Conservation (phyloP, 2,888 invertebrate genomes). For the Thymelicus acteon region DNA sequence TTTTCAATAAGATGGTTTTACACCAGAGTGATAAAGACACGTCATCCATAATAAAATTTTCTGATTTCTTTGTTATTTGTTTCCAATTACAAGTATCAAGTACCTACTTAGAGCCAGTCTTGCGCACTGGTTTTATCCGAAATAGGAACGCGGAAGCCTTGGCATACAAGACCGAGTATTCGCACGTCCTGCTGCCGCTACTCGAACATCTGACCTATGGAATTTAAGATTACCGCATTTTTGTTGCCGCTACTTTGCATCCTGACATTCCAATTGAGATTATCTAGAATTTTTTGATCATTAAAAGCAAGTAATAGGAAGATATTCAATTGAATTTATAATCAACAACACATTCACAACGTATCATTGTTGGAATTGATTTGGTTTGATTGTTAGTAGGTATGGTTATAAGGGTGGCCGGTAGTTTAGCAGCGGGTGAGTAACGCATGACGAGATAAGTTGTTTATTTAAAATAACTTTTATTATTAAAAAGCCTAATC, state of each 20-base stretch:
- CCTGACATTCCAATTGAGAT: conserved; percentile 6
- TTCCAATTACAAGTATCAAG: conserved; percentile 8
- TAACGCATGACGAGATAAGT: neutral
- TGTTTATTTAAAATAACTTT: conserved; percentile 5
- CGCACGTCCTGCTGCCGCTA: neutral
- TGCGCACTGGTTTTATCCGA: conserved; percentile 62
- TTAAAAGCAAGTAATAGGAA: no score
- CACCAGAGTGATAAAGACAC: neutral
- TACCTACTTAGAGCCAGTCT: conserved; percentile 47
- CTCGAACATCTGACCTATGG: conserved; percentile 36
- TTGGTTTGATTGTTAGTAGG: no score
- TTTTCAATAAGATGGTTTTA: neutral
- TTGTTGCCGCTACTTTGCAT: conserved; percentile 26
- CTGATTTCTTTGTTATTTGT: conserved; percentile 10
- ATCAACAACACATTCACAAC: no score
- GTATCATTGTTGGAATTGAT: no score
- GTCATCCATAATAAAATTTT: conserved; percentile 12
- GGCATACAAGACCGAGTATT: conserved; percentile 17
- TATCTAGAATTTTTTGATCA: no score
- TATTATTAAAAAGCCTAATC: conserved; percentile 32
- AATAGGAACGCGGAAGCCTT: conserved; percentile 65
- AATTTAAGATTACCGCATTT: conserved; percentile 44
- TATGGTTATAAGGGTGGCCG: neutral
- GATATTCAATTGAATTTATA: no score
- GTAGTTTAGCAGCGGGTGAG: neutral